These are phyloP conservation scores for Tetrapedia diversipes DNA, from an alignment of 2,888 invertebrate species.

Conservation along the genomic window DNA sequence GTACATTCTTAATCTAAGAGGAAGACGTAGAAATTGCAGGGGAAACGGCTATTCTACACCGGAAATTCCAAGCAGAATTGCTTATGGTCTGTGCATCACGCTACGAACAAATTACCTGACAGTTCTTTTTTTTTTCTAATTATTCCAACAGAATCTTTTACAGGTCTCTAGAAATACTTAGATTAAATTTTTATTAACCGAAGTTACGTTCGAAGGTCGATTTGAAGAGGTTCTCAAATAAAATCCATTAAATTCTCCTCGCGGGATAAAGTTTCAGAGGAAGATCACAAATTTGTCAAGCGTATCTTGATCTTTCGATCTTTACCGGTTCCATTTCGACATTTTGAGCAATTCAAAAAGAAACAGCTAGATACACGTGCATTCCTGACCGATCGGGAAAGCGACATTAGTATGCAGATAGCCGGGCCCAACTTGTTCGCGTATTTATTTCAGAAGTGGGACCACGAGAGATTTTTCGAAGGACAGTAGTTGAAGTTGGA, in stretches of 20 bases:
- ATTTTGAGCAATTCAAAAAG: background rate
- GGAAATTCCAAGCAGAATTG: slow-evolving; percentile 37
- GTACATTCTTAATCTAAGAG: slow-evolving; percentile 14
- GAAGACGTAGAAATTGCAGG: slow-evolving; percentile 44
- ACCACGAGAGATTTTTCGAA: slow-evolving; percentile 44
- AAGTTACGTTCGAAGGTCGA: background rate
- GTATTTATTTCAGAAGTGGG: slow-evolving; percentile 47
- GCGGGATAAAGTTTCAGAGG: too few species aligned
- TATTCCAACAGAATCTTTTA: background rate
- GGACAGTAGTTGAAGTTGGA: slow-evolving; percentile 43
- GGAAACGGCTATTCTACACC: slow-evolving; percentile 3
- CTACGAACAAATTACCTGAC: slow-evolving; percentile 9
- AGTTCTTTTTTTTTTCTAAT: background rate
- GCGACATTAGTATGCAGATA: slow-evolving; percentile 60
- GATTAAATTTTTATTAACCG: background rate
- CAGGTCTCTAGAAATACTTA: background rate
- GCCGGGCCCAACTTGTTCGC: slow-evolving; percentile 18
- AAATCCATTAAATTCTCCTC: background rate
- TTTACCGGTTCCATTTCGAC: background rate
- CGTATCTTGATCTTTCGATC: background rate
- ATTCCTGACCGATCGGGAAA: slow-evolving; percentile 21
- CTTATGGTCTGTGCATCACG: background rate
- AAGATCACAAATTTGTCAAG: background rate
- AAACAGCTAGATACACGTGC: slow-evolving; percentile 12
- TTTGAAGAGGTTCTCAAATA: background rate